Evolutionary conservation across 2,113 vertebrate genomes (phyloP).

Genomic region (Callaeas wilsoni): DNA sequence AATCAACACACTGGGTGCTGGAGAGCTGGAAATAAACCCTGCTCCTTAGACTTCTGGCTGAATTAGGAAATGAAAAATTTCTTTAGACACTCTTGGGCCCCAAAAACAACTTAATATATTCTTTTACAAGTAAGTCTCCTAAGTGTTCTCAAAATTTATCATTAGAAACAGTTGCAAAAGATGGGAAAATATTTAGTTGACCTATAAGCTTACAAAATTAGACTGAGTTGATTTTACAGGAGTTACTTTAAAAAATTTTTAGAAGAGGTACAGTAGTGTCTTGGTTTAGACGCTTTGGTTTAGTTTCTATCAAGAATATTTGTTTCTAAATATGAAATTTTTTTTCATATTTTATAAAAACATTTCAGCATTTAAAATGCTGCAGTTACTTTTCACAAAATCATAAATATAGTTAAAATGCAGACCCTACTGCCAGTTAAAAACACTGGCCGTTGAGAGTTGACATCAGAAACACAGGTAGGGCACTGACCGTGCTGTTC

Average conservation of each 20-base stretch:
- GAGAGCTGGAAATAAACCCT: not conserved
- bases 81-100: not conserved
- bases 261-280: not conserved
- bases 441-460: not conserved
- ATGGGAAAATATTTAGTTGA: not conserved
- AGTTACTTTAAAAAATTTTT: not conserved
- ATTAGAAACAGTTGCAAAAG: not conserved
- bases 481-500: not conserved
- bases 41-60: not conserved
- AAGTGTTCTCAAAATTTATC: not conserved
- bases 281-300: not conserved
- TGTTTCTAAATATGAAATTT: not conserved
- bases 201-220: not conserved
- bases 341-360: not conserved
- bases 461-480: not conserved
- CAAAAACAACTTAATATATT: not conserved
- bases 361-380: not conserved
- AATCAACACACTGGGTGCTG: not conserved
- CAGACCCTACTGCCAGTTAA: not conserved
- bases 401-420: not conserved
- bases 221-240: not conserved
- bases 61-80: not conserved
- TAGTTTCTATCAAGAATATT: not conserved
- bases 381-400: not conserved
- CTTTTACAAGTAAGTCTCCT: not conserved